These are phyloP conservation scores for Nothobranchius kuhntae DNA, from an alignment of 2,113 vertebrate genomes.

Conservation along the genomic window DNA sequence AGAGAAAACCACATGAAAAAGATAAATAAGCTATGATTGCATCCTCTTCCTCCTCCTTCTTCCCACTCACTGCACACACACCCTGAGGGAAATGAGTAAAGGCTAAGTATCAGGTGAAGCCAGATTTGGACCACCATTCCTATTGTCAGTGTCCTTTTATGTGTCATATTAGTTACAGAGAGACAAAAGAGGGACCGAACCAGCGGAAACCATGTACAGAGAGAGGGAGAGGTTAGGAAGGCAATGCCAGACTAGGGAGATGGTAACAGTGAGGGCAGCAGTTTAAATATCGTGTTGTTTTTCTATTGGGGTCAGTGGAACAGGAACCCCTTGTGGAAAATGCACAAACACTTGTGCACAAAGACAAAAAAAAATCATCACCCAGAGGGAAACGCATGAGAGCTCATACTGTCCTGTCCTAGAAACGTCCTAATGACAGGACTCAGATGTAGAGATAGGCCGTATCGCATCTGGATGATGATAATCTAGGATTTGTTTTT, in stretches of 20 bases:
- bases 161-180: constrained; percentile 76
- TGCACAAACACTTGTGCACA: constrained; percentile 5
- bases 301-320: constrained; percentile 65
- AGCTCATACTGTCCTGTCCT: constrained; percentile 2
- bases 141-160: constrained; percentile 70
- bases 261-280: constrained; percentile 17
- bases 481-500: neutral
- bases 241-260: constrained; percentile 12
- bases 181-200: constrained; percentile 70
- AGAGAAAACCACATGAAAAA: constrained; percentile 65
- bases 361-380: constrained; percentile 7
- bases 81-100: constrained; percentile 57
- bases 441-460: neutral
- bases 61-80: constrained; percentile 35
- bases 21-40: constrained; percentile 66
- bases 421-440: neutral
- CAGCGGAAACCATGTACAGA: constrained; percentile 62
- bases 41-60: constrained; percentile 33
- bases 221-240: constrained; percentile 15
- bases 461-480: neutral
- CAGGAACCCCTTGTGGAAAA: constrained; percentile 47
- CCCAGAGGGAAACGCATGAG: constrained; percentile 13
- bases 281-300: constrained; percentile 66
- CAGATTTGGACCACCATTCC: constrained; percentile 58
- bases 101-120: constrained; percentile 67